Conservation (phyloP, 2,888 invertebrate genomes). For the Tanytarsus gracilentus region DNA sequence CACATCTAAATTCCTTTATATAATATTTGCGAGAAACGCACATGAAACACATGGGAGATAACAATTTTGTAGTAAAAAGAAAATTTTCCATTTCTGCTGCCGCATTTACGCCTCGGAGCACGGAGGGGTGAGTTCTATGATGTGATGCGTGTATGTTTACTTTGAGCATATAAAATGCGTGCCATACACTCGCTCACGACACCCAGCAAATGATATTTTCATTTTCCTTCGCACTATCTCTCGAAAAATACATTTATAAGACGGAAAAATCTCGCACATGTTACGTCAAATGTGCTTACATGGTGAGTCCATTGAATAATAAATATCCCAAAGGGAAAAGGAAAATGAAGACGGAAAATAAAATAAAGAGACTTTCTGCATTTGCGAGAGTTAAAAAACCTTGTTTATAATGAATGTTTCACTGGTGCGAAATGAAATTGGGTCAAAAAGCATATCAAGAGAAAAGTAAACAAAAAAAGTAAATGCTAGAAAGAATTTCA, state of each 20-base stretch:
- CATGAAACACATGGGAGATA: not conserved
- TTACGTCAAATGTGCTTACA: constrained; percentile 14
- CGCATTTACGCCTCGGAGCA: not conserved
- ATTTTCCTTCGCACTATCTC: not conserved
- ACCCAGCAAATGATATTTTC: constrained; percentile 5
- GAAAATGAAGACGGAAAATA: not conserved
- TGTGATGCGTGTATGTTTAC: constrained; percentile 4
- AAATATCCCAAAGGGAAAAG: constrained; percentile 10
- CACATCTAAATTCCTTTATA: too few relatives aligned
- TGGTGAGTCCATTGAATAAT: constrained; percentile 13
- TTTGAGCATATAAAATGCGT: constrained; percentile 5
- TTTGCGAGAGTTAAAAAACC: not conserved
- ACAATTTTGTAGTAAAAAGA: not conserved
- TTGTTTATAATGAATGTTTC: too few relatives aligned
- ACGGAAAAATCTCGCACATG: constrained; percentile 2
- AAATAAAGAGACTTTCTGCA: not conserved
- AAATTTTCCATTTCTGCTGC: not conserved
- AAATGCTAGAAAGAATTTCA: too few relatives aligned
- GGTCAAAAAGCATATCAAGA: too few relatives aligned
- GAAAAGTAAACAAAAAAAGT: too few relatives aligned
- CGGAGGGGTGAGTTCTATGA: too few relatives aligned
- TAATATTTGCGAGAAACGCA: too few relatives aligned
- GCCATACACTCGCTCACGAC: constrained; percentile 8
- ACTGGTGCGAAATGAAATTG: too few relatives aligned
- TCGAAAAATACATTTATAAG: too few relatives aligned